These are phyloP conservation scores for Elymnias hypermnestra DNA, from an alignment of 1,140 invertebrate genomes.

Conservation along the genomic window DNA sequence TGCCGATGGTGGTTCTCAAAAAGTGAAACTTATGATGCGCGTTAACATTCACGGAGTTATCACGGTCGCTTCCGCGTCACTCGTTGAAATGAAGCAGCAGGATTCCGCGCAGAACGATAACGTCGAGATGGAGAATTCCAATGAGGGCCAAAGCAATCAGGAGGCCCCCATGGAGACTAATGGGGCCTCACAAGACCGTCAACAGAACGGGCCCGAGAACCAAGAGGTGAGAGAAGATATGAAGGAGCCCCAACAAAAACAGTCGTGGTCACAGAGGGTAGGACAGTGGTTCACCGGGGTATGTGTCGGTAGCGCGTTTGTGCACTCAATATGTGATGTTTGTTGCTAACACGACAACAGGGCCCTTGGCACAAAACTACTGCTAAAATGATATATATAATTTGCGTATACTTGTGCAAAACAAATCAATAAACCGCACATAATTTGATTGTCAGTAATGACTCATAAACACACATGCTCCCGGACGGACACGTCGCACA, in stretches of 20 bases:
- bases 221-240: constrained; percentile 75
- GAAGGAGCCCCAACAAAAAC: constrained; percentile 76
- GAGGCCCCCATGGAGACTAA: constrained; percentile 69
- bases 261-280: constrained; percentile 81
- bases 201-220: constrained; percentile 65
- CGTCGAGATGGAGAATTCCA: constrained; percentile 74
- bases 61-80: constrained; percentile 87
- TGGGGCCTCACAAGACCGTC: constrained; percentile 50
- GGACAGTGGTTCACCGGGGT: constrained; percentile 81
- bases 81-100: constrained; percentile 86
- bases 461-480: too few relatives aligned
- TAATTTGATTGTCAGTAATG: too few relatives aligned
- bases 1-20: constrained; percentile 91
- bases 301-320: constrained; percentile 70
- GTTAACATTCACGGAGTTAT: constrained; percentile 96
- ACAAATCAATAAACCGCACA: too few relatives aligned
- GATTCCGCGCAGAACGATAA: constrained; percentile 79
- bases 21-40: constrained; percentile 96
- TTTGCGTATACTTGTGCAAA: too few relatives aligned
- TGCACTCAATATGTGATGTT: constrained; percentile 46
- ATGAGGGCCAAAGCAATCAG: constrained; percentile 54
- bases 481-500: too few relatives aligned
- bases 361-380: neutral
- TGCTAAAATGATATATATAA: too few relatives aligned
- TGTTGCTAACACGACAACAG: constrained; percentile 36